Conservation (phyloP, 2,888 invertebrate genomes). For the Noctua comes region DNA sequence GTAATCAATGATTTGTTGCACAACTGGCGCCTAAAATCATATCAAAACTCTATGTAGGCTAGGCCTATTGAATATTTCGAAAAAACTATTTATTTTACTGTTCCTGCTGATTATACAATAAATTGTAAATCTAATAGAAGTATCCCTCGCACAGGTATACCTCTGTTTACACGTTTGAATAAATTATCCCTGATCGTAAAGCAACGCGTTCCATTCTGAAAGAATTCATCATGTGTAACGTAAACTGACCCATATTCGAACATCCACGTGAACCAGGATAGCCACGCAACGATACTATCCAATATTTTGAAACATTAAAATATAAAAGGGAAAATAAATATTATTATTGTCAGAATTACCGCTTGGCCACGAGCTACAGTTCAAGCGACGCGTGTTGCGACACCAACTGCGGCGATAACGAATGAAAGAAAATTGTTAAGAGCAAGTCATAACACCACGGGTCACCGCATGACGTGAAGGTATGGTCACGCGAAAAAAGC, state of each 20-base stretch:
- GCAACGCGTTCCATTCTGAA: slow-evolving; percentile 54
- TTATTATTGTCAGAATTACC: background rate
- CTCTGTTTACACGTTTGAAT: slow-evolving; percentile 62
- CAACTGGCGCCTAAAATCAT: no score
- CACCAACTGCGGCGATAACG: background rate
- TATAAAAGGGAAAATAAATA: slow-evolving; percentile 27
- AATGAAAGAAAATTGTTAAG: background rate
- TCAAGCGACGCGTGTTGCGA: background rate
- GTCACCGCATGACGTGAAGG: background rate
- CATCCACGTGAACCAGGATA: slow-evolving; percentile 1
- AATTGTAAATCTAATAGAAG: slow-evolving; percentile 58
- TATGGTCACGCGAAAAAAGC: background rate
- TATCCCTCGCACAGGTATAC: slow-evolving; percentile 41
- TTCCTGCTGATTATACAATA: background rate
- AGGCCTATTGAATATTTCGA: no score
- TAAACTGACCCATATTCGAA: slow-evolving; percentile 64
- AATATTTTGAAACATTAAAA: slow-evolving; percentile 58
- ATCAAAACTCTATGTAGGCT: no score
- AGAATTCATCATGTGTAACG: slow-evolving; percentile 64
- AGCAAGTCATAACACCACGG: background rate
- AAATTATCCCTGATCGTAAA: slow-evolving; percentile 63
- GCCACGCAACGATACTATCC: slow-evolving; percentile 37
- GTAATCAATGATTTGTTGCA: no score
- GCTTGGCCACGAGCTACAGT: background rate
- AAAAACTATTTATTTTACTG: no score